Evolutionary conservation across 2,888 invertebrate genomes (phyloP), one percentile per base, ranked within the genome.

Genomic region (Gortyna flavago): DNA sequence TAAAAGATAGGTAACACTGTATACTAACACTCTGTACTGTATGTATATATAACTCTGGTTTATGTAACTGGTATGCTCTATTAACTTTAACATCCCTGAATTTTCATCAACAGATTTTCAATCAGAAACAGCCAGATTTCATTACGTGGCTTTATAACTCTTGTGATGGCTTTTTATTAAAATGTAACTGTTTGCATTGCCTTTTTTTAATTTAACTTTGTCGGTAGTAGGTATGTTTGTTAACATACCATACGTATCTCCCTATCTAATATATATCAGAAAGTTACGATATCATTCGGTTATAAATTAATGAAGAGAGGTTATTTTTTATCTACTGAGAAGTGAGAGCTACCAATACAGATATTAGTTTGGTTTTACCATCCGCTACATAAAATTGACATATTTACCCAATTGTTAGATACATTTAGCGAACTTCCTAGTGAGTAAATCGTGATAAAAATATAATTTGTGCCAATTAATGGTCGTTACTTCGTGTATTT

Each of bases 401-500:
- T 38, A 72, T 29, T 57, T 64, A 81, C n/a, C 38, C 16, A 62
- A 25, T 76, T 64, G 18, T 81, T 35, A 16, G 21, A 64, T 51
- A 82, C 25, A 64, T 51, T 62, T 51, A 54, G 25, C 35, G 59
- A 66, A 81, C 35, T 75, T 61, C 38, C 29, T 69, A 81, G 64
- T 69, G 62, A 41, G 61, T 67, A 32, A 64, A 68, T 35, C 48
- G 57, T 72, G 65, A 72, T 83, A 80, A 85, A 83, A 70, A 76
- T 72, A 76, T 75, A 0, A 66, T 72, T 85, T 81, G 73, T 83
- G 71, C 77, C 68, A 83, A 83, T 81, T 85, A 81, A 64, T 35
- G 73, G 65, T 82, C 64, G 54, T 76, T 76, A 72, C 48, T 65
- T 41, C 32, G 59, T 74, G 59, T 69, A 35, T 57, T 67, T 65